Evolutionary conservation across 2,888 invertebrate species (phyloP), one percentile per base, ranked within the genome.

Genomic region (Apamea anceps): DNA sequence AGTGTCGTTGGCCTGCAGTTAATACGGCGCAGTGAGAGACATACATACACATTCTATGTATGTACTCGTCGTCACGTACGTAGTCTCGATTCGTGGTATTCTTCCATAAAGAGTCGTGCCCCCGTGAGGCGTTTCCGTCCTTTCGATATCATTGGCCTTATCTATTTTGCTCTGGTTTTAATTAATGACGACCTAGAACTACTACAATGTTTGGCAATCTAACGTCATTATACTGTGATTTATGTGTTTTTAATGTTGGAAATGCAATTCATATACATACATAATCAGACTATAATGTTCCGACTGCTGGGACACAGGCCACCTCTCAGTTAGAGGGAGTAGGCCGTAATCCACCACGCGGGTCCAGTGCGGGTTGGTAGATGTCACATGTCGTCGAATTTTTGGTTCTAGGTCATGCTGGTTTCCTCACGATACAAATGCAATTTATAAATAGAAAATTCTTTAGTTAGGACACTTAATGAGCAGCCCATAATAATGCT

Each of bases 41-140:
- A 21, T 48, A 66, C n/a, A 25, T 77, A 75, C 37, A 72, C 21
- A 54, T 68, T 42, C 28, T 74, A 72, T 65, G 37, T 84, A 42
- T 32, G 32, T 10, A 70, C n/a, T 42, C 67, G 32, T 37, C 37
- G 48, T 77, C 86, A 83, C 70, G 84, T 77, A 82, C 62, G 60
- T 73, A 68, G 76, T 66, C 54, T 77, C n/a, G 12, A 42, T 84
- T 75, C 72, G 77, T 75, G 57, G 85, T 75, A 85, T 73, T 87
- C 66, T 87, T 85, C 87, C 81, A 54, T 87, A 63, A 45, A 42
- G 54, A 85, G 73, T 67, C 77, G 77, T 70, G 83, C 75, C 86
- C 77, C 77, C 75, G 65, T 32, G 51, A 70, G 76, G 77, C 74
- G 74, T 77, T 79, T 73, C 63, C 75, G 63, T 66, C 42, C 63